Evolutionary conservation across 2,113 vertebrate genomes (phyloP).

Genomic region (Lota lota): DNA sequence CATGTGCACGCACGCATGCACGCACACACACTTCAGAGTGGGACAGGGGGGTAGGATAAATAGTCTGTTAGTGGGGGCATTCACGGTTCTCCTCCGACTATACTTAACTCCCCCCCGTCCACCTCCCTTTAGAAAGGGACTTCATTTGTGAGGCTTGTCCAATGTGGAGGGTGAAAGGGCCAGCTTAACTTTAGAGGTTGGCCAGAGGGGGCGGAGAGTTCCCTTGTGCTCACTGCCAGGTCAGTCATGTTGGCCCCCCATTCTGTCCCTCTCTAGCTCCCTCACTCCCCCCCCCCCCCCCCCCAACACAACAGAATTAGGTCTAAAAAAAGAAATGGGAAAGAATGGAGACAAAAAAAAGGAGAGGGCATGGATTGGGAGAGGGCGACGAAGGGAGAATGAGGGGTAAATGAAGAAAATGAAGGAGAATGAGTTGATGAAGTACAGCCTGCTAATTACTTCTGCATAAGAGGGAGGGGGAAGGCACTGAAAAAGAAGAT

Average conservation of each 20-base stretch:
- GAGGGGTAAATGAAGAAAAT: background rate
- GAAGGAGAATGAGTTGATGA: slow-evolving; percentile 64
- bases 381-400: too few relatives aligned
- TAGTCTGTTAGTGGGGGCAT: too few relatives aligned
- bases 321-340: background rate
- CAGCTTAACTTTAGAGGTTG: slow-evolving; percentile 69
- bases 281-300: too few relatives aligned
- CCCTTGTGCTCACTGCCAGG: slow-evolving; percentile 61
- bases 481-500: slow-evolving; percentile 12
- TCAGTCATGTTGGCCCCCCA: slow-evolving; percentile 29
- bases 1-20: background rate
- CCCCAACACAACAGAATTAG: background rate
- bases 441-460: slow-evolving; percentile 73
- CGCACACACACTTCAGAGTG: too few relatives aligned
- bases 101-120: slow-evolving; percentile 36
- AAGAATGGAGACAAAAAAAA: slow-evolving; percentile 15
- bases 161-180: slow-evolving; percentile 77
- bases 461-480: slow-evolving; percentile 40
- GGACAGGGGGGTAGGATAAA: too few relatives aligned
- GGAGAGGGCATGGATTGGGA: background rate
- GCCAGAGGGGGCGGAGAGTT: slow-evolving; percentile 67
- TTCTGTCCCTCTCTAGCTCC: too few relatives aligned
- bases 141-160: slow-evolving; percentile 61
- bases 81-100: too few relatives aligned
- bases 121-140: slow-evolving; percentile 43